Percentiles rank a stretch among this genome's conserved stretches.
phyloP scores from a whole-genome alignment of 2,113 vertebrate genomes.

The Callionymus lyra region DNA sequence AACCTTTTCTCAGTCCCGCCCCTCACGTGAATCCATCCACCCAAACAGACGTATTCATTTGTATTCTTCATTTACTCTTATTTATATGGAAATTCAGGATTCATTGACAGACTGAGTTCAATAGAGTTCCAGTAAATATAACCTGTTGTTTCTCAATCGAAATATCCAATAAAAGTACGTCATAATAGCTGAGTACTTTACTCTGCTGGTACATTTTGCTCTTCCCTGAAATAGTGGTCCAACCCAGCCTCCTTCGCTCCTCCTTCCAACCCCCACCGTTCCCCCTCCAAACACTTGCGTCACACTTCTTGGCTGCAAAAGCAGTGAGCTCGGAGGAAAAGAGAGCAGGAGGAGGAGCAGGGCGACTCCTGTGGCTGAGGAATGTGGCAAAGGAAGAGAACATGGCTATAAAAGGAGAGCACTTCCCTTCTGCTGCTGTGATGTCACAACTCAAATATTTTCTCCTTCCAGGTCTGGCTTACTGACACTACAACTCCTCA shows the following conservation, averaged over 20 bases:
- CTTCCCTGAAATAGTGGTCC: not conserved
- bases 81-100: no score
- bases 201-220: no score
- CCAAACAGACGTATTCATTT: no score
- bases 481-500: conserved; percentile 28
- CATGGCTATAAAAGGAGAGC: conserved; percentile 60
- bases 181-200: no score
- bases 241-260: conserved; percentile 1
- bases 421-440: conserved; percentile 51
- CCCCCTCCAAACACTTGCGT: conserved; percentile 34
- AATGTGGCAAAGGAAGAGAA: conserved; percentile 51
- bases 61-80: no score
- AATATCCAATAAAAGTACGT: no score
- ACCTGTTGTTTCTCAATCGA: no score
- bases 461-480: conserved; percentile 36
- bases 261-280: conserved; percentile 19
- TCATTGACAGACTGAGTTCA: no score
- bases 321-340: conserved; percentile 22
- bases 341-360: conserved; percentile 21
- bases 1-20: no score
- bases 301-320: conserved; percentile 18
- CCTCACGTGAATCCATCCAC: no score
- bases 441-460: conserved; percentile 54
- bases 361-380: conserved; percentile 34
- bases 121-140: no score